phyloP scores from a whole-genome alignment of 2,113 vertebrate species.

The Bostrychus sinensis region DNA sequence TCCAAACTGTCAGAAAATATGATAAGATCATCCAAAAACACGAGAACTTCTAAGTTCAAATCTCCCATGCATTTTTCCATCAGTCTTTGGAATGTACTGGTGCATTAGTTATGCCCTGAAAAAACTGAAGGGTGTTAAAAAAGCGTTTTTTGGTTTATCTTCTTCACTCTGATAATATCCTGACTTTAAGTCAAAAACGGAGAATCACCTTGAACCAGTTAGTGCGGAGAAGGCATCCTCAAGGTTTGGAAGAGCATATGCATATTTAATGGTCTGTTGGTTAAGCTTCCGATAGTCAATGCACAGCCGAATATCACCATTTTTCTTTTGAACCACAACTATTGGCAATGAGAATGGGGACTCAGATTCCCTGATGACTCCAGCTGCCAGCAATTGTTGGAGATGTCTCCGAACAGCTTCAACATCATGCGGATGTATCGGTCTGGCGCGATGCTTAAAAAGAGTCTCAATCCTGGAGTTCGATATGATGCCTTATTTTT shows the following conservation, averaged over 20 bases:
- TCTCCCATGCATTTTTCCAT: no score
- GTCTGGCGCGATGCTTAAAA: slow-evolving; percentile 1
- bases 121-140: no score
- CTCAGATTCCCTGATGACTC: not conserved
- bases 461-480: no score
- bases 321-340: not conserved
- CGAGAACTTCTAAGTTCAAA: no score
- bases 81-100: no score
- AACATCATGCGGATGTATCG: not conserved
- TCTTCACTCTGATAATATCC: not conserved
- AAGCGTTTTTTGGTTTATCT: no score
- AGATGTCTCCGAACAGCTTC: not conserved
- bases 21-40: no score
- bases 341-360: not conserved
- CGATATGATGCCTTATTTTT: not conserved
- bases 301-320: not conserved
- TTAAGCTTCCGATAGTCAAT: slow-evolving; percentile 7
- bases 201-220: not conserved
- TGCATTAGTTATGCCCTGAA: no score
- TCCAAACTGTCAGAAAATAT: no score
- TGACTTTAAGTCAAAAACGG: not conserved
- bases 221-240: not conserved
- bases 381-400: not conserved
- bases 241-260: not conserved
- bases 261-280: not conserved